Percentiles rank a stretch among this genome's conserved stretches.
Evolutionary conservation across 2,797 vertebrate genomes (phyloP).

Genomic region (Mus minutoides): DNA sequence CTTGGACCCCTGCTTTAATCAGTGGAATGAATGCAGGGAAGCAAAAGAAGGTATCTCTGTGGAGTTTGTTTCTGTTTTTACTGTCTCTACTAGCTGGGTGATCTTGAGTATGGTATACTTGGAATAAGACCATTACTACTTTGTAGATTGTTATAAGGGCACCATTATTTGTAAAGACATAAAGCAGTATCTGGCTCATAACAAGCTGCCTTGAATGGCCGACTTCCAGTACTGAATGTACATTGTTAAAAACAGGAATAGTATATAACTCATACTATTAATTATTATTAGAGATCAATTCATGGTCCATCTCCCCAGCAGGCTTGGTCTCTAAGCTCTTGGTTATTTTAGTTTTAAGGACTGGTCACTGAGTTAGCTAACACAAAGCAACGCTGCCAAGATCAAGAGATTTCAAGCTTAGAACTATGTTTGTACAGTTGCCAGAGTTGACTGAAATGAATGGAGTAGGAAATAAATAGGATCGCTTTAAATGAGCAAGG

Average conservation of each 20-base stretch:
- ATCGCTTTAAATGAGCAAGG: background rate
- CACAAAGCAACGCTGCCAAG: conserved; percentile 29
- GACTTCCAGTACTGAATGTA: background rate
- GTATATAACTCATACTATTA: background rate
- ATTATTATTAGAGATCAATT: background rate
- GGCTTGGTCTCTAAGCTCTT: background rate
- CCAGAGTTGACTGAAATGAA: background rate
- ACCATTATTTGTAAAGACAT: conserved; percentile 30
- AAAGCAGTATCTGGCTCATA: background rate
- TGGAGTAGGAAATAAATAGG: background rate
- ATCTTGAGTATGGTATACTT: background rate
- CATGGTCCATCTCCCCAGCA: conserved; percentile 1
- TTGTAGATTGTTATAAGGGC: background rate
- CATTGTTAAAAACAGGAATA: background rate
- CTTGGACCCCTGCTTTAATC: background rate
- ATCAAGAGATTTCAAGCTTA: conserved; percentile 2
- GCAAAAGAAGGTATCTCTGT: background rate
- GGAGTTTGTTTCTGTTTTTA: background rate
- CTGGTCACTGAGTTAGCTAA: background rate
- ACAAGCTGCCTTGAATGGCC: background rate
- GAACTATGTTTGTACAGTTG: conserved; percentile 36
- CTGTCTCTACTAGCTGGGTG: background rate
- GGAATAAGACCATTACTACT: background rate
- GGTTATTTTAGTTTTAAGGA: background rate
- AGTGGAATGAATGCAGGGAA: background rate